Percentiles rank a stretch among this genome's conserved stretches.
Evolutionary conservation across 2,888 invertebrate species (phyloP).

Genomic region (Zaprionus obscuricornis): DNA sequence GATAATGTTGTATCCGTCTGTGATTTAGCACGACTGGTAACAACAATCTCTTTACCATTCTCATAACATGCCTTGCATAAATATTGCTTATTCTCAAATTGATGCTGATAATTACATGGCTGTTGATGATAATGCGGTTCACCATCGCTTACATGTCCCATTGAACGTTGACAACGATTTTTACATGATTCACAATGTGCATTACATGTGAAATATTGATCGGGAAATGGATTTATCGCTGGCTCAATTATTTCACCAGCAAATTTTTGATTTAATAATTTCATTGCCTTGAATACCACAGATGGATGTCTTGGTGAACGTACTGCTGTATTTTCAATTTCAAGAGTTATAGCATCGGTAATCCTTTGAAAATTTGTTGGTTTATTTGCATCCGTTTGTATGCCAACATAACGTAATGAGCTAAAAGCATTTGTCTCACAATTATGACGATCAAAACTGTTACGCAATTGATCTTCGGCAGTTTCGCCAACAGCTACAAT

Average conservation of each 20-base stretch:
- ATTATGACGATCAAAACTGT: slow-evolving; percentile 86
- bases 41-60: slow-evolving; percentile 84
- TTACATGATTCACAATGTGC: slow-evolving; percentile 89
- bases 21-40: slow-evolving; percentile 73
- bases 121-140: slow-evolving; percentile 85
- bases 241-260: slow-evolving; percentile 87
- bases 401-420: slow-evolving; percentile 88
- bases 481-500: slow-evolving; percentile 85
- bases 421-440: slow-evolving; percentile 89
- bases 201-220: slow-evolving; percentile 91
- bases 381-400: slow-evolving; percentile 84
- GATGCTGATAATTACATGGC: slow-evolving; percentile 87
- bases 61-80: slow-evolving; percentile 87
- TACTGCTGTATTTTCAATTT: slow-evolving; percentile 88
- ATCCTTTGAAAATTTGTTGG: slow-evolving; percentile 87
- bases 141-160: slow-evolving; percentile 87
- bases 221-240: slow-evolving; percentile 88
- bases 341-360: slow-evolving; percentile 85
- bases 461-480: slow-evolving; percentile 86
- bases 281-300: slow-evolving; percentile 88
- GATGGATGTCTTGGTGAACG: slow-evolving; percentile 88
- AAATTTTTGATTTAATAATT: slow-evolving; percentile 90
- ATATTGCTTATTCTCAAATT: slow-evolving; percentile 88
- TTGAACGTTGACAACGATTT: slow-evolving; percentile 86
- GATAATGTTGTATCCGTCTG: slow-evolving; percentile 85